These are phyloP conservation scores for Epicampocera succincta DNA, from an alignment of 2,888 invertebrate species.

Conservation along the genomic window DNA sequence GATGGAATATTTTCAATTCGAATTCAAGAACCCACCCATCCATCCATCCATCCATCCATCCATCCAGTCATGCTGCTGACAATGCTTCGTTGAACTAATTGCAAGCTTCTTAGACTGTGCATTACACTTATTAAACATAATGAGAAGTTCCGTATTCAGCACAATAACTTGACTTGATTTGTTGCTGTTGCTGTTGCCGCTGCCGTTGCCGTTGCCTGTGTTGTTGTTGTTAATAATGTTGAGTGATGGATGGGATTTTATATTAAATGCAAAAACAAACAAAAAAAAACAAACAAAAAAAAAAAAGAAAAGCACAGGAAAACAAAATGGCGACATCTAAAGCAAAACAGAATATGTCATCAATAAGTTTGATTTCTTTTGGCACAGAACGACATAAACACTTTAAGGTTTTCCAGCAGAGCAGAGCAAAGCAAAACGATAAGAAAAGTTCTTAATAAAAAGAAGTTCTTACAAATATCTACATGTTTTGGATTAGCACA, in stretches of 20 bases:
- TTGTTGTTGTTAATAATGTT: constrained; percentile 44
- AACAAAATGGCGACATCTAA: constrained; percentile 58
- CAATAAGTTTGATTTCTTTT: constrained; percentile 29
- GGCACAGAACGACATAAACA: neutral
- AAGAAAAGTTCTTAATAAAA: neutral
- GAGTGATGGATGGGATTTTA: constrained; percentile 44
- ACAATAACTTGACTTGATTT: constrained; percentile 59
- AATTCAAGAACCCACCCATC: constrained; percentile 49
- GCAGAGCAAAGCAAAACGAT: neutral
- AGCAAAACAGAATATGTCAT: constrained; percentile 16
- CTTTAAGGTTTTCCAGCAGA: constrained; percentile 17
- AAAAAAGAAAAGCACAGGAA: too few species aligned
- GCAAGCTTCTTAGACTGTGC: constrained; percentile 63
- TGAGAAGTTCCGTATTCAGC: constrained; percentile 56
- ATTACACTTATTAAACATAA: constrained; percentile 62
- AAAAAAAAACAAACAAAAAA: neutral
- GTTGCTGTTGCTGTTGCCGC: constrained; percentile 28
- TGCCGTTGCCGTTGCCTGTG: neutral
- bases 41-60: constrained; percentile 2
- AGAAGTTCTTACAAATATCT: too few species aligned
- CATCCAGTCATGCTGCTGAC: constrained; percentile 57
- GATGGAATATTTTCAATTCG: constrained; percentile 53
- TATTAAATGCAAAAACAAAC: neutral
- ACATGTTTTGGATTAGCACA: too few species aligned
- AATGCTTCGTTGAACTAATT: constrained; percentile 67